Evolutionary conservation across 1,140 invertebrate species (phyloP), one percentile per base, ranked within the genome.

Genomic region (Brachionus manjavacas): DNA sequence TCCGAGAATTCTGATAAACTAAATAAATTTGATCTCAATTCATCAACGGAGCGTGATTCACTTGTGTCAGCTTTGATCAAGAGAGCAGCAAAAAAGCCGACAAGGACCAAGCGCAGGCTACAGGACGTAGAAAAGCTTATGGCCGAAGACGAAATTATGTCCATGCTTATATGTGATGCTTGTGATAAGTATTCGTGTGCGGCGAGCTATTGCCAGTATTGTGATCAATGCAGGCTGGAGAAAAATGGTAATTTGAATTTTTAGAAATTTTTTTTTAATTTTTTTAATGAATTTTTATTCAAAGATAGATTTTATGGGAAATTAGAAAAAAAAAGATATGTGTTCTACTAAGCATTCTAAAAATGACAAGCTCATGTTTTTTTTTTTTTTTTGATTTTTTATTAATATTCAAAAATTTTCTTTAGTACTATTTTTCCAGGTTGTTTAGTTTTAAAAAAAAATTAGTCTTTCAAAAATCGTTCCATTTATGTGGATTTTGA

Each of bases 91-190:
- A 20, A 41, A 72, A 72, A 72, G n/a, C 35, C 68, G 2, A 23
- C n/a, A 8, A 76, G 72, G 25, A 2, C 43, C 9, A 81, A 81
- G 25, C 20, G 79, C 39, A 60, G 79, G 60, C 0, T 81, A 25
- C 79, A 81, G 35, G 79, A 81, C 39, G 52, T 81, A 4, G 79
- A 81, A 81, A 81, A 81, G 25, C 23, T 81, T 0, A 81, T 81
- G 79, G 41, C 41, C 25, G 79, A 81, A 46, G 79, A 81, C 25
- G 79, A 81, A 46, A 64, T 81, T 6, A 81, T 81, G 79, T 81
- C 52, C 11, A 43, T 64, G 31, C 14, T 81, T 6, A 68, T 81
- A 28, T 81, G 79, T 43, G 79, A 81, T 23, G 52, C 25, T 41
- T 81, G 79, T 46, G 79, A 60, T 60, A 81, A 46, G 28, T 60